A percentile compares a stretch with the other conserved stretches of the same genome.
These are phyloP conservation scores for Cheilosia scutellata DNA, from an alignment of 2,888 invertebrate species.

Conservation along the genomic window DNA sequence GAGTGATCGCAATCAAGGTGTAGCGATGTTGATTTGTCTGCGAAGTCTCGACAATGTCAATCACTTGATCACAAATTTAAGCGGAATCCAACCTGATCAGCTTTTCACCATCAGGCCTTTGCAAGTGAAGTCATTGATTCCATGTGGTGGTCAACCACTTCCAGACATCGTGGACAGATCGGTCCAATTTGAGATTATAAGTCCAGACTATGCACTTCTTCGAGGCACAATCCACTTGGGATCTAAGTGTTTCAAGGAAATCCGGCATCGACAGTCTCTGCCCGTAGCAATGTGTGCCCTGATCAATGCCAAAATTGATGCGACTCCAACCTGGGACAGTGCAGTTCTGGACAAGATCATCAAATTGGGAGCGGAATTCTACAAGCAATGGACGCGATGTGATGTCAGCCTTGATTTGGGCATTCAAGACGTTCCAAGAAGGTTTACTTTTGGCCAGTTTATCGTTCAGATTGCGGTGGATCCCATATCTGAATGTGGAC, in stretches of 20 bases:
- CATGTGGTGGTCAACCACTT: conserved; percentile 78
- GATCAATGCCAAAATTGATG: conserved; percentile 82
- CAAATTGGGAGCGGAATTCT: conserved; percentile 81
- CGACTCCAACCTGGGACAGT: conserved; percentile 82
- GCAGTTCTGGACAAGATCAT: conserved; percentile 80
- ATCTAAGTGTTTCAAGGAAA: conserved; percentile 78
- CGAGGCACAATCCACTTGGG: conserved; percentile 80
- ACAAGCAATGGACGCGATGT: conserved; percentile 80
- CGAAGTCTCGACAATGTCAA: conserved; percentile 79
- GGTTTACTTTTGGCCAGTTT: conserved; percentile 81
- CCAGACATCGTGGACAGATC: conserved; percentile 79
- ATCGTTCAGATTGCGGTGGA: conserved; percentile 77
- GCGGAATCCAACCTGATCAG: conserved; percentile 77
- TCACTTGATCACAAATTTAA: conserved; percentile 79
- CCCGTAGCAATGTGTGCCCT: conserved; percentile 80
- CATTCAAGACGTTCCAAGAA: conserved; percentile 80
- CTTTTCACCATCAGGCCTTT: conserved; percentile 79
- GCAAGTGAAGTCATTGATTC: conserved; percentile 79
- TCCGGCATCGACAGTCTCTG: conserved; percentile 81
- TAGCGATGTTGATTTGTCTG: conserved; percentile 79
- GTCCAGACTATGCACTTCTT: conserved; percentile 80
- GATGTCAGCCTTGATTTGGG: conserved; percentile 77
- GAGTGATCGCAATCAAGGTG: conserved; percentile 77
- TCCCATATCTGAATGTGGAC: conserved; percentile 47
- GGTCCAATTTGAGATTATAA: conserved; percentile 80